Conservation (phyloP, 1,140 invertebrate species). For the Aphelinus certus region DNA sequence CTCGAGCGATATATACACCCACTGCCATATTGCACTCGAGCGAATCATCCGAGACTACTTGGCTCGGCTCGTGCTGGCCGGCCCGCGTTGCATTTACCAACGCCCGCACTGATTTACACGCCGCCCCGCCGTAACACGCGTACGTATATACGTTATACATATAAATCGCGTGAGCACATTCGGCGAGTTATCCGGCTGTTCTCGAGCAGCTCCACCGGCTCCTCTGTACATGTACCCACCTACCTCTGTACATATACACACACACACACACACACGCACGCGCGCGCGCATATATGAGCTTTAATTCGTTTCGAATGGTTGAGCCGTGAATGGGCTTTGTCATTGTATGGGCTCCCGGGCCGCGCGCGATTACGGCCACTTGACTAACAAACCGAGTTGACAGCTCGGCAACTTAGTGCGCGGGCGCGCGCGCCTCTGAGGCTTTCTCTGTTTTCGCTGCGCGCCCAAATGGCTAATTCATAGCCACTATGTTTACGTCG, state of each 20-base stretch:
- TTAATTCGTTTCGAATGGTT: neutral
- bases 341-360: neutral
- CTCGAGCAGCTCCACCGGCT: no score
- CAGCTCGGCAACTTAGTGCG: no score
- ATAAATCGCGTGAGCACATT: no score
- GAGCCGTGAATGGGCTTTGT: neutral
- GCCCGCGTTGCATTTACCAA: neutral
- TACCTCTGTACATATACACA: no score
- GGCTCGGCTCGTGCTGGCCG: neutral
- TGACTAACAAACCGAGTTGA: neutral
- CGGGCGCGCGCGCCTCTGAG: no score
- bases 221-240: no score
- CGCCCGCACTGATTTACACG: slow-evolving; percentile 14
- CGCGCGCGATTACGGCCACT: neutral
- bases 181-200: no score
- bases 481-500: no score
- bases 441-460: no score
- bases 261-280: no score
- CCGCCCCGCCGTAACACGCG: neutral
- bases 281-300: no score
- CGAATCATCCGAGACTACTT: slow-evolving; percentile 15
- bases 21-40: slow-evolving; percentile 18
- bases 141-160: neutral
- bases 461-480: no score
- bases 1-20: neutral